phyloP scores from a whole-genome alignment of 2,888 invertebrate species.

The Ypsolopha sequella region DNA sequence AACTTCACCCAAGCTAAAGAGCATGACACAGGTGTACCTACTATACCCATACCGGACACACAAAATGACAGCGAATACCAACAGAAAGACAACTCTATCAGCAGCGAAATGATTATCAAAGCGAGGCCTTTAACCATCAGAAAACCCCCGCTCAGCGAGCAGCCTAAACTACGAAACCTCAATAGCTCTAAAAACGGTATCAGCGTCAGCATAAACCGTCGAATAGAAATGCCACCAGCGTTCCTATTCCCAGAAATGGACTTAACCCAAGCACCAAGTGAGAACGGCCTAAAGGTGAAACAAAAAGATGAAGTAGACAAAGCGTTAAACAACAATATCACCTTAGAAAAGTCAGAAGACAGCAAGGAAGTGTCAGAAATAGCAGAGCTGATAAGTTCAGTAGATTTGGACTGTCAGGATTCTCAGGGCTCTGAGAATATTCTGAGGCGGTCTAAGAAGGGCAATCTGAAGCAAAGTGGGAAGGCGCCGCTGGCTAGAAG shows the following conservation, averaged over 20 bases:
- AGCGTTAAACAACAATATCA: slow-evolving; percentile 38
- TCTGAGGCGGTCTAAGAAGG: slow-evolving; percentile 79
- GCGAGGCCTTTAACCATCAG: slow-evolving; percentile 87
- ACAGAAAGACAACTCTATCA: slow-evolving; percentile 45
- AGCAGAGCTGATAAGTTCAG: slow-evolving; percentile 61
- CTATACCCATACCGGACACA: slow-evolving; percentile 43
- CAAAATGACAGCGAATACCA: slow-evolving; percentile 40
- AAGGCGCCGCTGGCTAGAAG: slow-evolving; percentile 82
- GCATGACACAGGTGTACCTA: slow-evolving; percentile 28
- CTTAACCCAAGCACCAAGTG: slow-evolving; percentile 51
- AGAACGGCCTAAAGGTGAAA: slow-evolving; percentile 48
- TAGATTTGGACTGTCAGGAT: slow-evolving; percentile 64
- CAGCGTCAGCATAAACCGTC: slow-evolving; percentile 76
- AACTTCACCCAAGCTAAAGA: slow-evolving; percentile 40
- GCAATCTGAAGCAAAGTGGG: slow-evolving; percentile 81
- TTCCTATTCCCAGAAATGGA: slow-evolving; percentile 85
- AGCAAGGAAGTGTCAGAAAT: slow-evolving; percentile 56
- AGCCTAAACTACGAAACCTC: slow-evolving; percentile 79
- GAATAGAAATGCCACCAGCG: slow-evolving; percentile 87
- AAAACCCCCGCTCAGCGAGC: slow-evolving; percentile 85
- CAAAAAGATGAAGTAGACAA: slow-evolving; percentile 58
- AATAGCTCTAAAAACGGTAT: slow-evolving; percentile 70
- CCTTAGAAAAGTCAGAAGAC: slow-evolving; percentile 50
- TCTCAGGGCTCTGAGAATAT: slow-evolving; percentile 70
- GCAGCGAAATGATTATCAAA: slow-evolving; percentile 73